These are phyloP conservation scores for Cettia cetti DNA, from an alignment of 2,113 vertebrate species.

Conservation along the genomic window DNA sequence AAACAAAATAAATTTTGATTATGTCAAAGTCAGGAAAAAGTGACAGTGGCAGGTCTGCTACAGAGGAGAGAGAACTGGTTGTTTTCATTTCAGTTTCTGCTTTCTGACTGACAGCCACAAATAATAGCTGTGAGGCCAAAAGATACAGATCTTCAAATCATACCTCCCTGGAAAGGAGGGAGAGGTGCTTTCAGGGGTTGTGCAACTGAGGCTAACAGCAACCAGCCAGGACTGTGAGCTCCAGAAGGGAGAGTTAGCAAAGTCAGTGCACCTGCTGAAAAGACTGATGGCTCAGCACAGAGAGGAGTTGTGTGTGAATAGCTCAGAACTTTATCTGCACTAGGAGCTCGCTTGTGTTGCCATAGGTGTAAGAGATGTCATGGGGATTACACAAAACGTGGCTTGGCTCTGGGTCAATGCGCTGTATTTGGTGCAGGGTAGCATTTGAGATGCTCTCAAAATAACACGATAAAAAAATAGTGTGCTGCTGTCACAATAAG, in stretches of 20 bases:
- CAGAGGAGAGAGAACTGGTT: not conserved
- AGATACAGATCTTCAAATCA: not conserved
- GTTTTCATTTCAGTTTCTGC: not conserved
- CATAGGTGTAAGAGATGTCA: not conserved
- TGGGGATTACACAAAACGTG: not conserved
- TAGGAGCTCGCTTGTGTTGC: not conserved
- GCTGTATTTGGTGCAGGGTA: not conserved
- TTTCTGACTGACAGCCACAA: not conserved
- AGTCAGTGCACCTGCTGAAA: not conserved
- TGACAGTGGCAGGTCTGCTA: not conserved
- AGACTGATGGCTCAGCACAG: not conserved
- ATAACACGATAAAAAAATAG: not conserved
- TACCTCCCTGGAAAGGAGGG: not conserved
- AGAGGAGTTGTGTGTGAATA: not conserved
- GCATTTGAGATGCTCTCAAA: not conserved
- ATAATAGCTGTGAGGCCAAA: not conserved
- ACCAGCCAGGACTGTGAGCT: not conserved
- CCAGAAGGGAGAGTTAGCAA: not conserved
- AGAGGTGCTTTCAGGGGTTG: not conserved
- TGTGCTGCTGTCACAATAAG: not conserved
- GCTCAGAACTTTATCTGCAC: not conserved
- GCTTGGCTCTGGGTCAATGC: not conserved
- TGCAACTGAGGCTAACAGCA: not conserved
- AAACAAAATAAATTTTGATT: not conserved
- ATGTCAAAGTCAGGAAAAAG: not conserved